These are phyloP conservation scores for Papilio helenus DNA, from an alignment of 1,140 invertebrate species.

Conservation along the genomic window DNA sequence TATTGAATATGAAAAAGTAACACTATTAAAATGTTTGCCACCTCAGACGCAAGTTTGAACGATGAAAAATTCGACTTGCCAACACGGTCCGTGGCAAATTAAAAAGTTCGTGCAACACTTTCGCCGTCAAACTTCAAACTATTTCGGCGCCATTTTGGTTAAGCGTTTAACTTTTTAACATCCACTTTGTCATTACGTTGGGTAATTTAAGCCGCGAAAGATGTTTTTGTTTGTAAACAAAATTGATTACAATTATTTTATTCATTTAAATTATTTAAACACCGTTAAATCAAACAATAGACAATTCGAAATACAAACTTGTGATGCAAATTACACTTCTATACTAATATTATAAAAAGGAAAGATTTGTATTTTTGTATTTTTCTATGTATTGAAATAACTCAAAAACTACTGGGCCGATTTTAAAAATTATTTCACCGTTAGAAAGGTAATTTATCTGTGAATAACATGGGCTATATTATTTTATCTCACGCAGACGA, in stretches of 20 bases:
- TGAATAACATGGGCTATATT: too few relatives aligned
- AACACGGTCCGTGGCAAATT: slow-evolving; percentile 70
- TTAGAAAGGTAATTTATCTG: too few relatives aligned
- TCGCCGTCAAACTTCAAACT: slow-evolving; percentile 72
- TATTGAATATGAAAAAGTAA: slow-evolving; percentile 49
- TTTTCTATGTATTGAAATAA: too few relatives aligned
- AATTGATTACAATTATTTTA: slow-evolving; percentile 2
- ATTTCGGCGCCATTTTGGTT: slow-evolving; percentile 75
- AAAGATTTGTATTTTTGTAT: too few relatives aligned
- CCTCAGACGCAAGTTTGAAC: slow-evolving; percentile 46
- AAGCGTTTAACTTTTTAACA: slow-evolving; percentile 70
- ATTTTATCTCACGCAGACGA: too few relatives aligned
- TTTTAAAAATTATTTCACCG: too few relatives aligned
- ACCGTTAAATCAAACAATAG: too few relatives aligned
- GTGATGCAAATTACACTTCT: too few relatives aligned
- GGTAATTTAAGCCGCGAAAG: slow-evolving; percentile 18
- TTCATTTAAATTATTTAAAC: neutral
- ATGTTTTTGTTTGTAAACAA: slow-evolving; percentile 34
- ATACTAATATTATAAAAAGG: too few relatives aligned
- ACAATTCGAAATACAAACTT: too few relatives aligned
- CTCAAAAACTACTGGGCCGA: too few relatives aligned
- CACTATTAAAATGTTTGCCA: slow-evolving; percentile 61
- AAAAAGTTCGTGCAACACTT: slow-evolving; percentile 75
- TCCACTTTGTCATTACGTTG: slow-evolving; percentile 55
- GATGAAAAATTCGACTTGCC: slow-evolving; percentile 71